A percentile compares a stretch with the other conserved stretches of the same genome.
These are phyloP conservation scores for Hippopotamus amphibius DNA, from an alignment of 2,113 vertebrate species.

Conservation along the genomic window DNA sequence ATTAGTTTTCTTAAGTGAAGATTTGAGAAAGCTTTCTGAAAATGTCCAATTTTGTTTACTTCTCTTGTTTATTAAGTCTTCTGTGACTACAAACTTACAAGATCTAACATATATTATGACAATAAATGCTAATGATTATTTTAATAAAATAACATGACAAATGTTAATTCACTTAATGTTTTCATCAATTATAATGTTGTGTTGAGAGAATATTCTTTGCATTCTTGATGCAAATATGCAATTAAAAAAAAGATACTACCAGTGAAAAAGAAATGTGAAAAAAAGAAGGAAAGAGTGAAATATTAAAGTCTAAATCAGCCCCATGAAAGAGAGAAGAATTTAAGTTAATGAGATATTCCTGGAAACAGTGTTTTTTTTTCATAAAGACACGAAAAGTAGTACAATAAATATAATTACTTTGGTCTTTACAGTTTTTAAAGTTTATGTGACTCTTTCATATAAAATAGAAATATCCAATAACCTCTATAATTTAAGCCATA, in stretches of 20 bases:
- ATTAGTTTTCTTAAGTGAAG: neutral
- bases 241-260: neutral
- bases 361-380: neutral
- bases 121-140: neutral
- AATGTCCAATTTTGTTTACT: neutral
- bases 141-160: slow-evolving; percentile 21
- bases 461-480: slow-evolving; percentile 4
- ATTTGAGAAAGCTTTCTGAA: neutral
- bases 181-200: neutral
- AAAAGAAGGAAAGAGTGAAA: neutral
- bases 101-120: neutral
- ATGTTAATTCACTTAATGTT: neutral
- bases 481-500: neutral
- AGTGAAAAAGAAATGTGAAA: neutral
- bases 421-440: neutral
- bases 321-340: neutral
- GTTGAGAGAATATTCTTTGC: neutral
- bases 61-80: neutral
- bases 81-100: neutral
- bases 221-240: neutral
- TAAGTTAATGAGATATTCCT: neutral
- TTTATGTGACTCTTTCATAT: neutral
- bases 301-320: neutral
- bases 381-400: slow-evolving; percentile 24
- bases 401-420: slow-evolving; percentile 20